Base-by-base conservation (phyloP, 2,888 invertebrate species). In the Pyrgus malvae region DNA sequence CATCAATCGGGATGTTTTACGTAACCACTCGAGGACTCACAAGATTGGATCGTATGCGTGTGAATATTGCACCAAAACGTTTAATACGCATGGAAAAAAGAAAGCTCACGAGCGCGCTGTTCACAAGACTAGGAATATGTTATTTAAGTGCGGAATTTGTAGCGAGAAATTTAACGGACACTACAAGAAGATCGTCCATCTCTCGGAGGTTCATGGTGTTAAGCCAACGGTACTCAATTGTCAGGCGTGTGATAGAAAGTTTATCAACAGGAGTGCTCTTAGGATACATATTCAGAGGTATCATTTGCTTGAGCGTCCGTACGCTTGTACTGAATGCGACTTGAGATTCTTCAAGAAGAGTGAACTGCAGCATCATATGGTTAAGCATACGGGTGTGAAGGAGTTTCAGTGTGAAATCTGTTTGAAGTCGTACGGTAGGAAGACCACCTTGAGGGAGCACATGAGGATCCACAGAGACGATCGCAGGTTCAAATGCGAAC, bases 281-380 rank as follows among this genome's bases (percentile, higher is more conserved):
- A 65, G 60, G 1, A 51, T 55, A 0, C 76, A 76, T 45, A 63
- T 64, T 1, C 68, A 67, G 41, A 58, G 62, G n/a, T 62, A 78
- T 1, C 86, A 64, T 35, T 35, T 64, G 6, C 54, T 61, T 41
- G 67, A 68, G 35, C 63, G 65, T 7, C 45, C 62, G 8, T 66
- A 64, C 25, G 57, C 60, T 17, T 74, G 74, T 29, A 53, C 60
- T 0, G 35, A 53, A 3, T 70, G 69, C 37, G 64, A 63, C n/a
- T 62, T 59, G 55, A 54, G 44, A 4, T 67, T 67, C 6, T 78
- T 73, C 41, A 65, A 69, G 1, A 76, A 72, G 48, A 69, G 70
- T 12, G 76, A 77, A 54, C 63, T 83, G 27, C 75, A 72, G 3
- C 2, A 11, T 3, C 53, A 84, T 57, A 73, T 76, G 71, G 70